Evolutionary conservation across 1,140 invertebrate species (phyloP).

Genomic region (Zeugodacus cucurbitae): DNA sequence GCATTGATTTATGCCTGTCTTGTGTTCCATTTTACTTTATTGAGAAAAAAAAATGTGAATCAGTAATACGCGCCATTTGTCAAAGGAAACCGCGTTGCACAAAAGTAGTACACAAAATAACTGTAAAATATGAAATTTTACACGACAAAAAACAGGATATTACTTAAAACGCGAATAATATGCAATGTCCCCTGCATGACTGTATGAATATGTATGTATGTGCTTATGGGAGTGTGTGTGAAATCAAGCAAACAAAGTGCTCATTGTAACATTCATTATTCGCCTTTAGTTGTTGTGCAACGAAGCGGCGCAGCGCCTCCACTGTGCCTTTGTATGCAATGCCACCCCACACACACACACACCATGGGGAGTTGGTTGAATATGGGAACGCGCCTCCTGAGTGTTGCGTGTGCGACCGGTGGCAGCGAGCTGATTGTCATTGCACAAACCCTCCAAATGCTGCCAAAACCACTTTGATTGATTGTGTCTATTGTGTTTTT

Average conservation of each 20-base stretch:
- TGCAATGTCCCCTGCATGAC: not conserved
- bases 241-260: not conserved
- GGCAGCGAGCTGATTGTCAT: not conserved
- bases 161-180: not conserved
- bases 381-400: not conserved
- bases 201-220: not conserved
- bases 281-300: not conserved
- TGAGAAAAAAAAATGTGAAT: no score
- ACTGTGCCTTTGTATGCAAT: not conserved
- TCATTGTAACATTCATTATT: not conserved
- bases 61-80: no score
- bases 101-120: not conserved
- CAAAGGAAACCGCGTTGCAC: no score
- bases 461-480: constrained; percentile 18
- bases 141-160: not conserved
- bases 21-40: no score
- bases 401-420: not conserved
- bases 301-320: not conserved
- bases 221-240: not conserved
- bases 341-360: not conserved
- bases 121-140: not conserved
- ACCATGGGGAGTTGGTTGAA: not conserved
- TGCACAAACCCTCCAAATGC: not conserved
- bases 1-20: no score
- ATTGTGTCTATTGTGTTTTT: constrained; percentile 21